A percentile compares a stretch with the other conserved stretches of the same genome.
phyloP scores from a whole-genome alignment of 1,140 invertebrate species.

The Ceratina japonica region DNA sequence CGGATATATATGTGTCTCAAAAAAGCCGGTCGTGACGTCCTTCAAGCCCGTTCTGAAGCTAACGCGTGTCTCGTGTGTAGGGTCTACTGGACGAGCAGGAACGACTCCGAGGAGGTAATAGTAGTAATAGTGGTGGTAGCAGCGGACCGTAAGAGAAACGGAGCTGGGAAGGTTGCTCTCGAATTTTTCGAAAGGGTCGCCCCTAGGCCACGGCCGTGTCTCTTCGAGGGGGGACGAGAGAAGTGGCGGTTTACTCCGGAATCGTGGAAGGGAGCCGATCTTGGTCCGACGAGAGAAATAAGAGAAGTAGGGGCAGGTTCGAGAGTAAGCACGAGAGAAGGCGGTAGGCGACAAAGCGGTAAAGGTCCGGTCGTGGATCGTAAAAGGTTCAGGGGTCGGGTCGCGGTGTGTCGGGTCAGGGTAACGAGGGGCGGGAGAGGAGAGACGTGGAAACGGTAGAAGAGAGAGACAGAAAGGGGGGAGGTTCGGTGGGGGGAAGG shows the following conservation, averaged over 20 bases:
- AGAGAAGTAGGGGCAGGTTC: slow-evolving; percentile 12
- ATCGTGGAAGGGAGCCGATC: not conserved
- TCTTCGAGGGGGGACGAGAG: slow-evolving; percentile 25
- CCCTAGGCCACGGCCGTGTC: slow-evolving; percentile 36
- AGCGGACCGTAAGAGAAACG: slow-evolving; percentile 16
- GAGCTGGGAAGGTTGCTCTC: slow-evolving; percentile 27
- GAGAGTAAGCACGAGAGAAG: slow-evolving; percentile 51
- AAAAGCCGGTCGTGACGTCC: slow-evolving; percentile 60
- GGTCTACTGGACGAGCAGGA: slow-evolving; percentile 50
- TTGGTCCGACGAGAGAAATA: not conserved
- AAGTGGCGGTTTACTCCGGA: not conserved
- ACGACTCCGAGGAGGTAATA: slow-evolving; percentile 28
- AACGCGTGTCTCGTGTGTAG: slow-evolving; percentile 53
- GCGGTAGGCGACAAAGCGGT: slow-evolving; percentile 46
- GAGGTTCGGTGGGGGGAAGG: slow-evolving; percentile 40
- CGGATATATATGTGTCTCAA: slow-evolving; percentile 40
- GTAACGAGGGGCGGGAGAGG: slow-evolving; percentile 48
- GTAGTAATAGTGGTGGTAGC: not conserved
- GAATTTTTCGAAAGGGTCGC: slow-evolving; percentile 41
- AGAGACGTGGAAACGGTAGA: slow-evolving; percentile 52
- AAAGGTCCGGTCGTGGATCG: slow-evolving; percentile 52
- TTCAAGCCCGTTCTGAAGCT: slow-evolving; percentile 59
- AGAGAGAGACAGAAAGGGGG: slow-evolving; percentile 55
- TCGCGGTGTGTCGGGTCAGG: slow-evolving; percentile 12
- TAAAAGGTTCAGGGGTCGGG: slow-evolving; percentile 11